phyloP scores from a whole-genome alignment of 2,888 invertebrate genomes.

The Leptinotarsa peninsularis region DNA sequence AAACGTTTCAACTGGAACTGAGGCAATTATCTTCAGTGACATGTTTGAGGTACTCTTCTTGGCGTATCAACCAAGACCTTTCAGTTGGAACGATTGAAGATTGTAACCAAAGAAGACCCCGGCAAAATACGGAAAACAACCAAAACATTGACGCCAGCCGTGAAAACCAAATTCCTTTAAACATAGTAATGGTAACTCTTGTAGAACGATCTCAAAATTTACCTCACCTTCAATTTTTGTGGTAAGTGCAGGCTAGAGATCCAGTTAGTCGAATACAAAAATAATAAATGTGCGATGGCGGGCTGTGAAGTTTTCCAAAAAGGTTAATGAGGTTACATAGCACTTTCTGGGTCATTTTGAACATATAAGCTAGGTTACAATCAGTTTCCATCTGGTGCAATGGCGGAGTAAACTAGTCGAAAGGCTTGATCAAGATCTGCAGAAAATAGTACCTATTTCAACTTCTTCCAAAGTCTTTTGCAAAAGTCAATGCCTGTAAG shows the following conservation, averaged over 20 bases:
- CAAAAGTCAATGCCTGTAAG: too few species aligned
- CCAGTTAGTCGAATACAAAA: constrained; percentile 6
- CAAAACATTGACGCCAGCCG: too few species aligned
- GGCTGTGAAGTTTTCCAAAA: constrained; percentile 46
- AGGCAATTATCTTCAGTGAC: too few species aligned
- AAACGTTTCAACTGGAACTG: too few species aligned
- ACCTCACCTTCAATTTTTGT: background rate
- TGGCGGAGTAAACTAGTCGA: background rate
- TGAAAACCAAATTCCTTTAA: too few species aligned
- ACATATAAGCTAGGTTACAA: background rate
- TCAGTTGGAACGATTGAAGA: too few species aligned
- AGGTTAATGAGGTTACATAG: constrained; percentile 5
- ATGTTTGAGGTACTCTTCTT: too few species aligned
- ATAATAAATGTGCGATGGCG: constrained; percentile 47
- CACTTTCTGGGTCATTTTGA: background rate
- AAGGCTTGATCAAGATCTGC: background rate
- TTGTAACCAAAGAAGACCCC: too few species aligned
- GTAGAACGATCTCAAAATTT: constrained; percentile 9
- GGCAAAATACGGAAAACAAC: too few species aligned
- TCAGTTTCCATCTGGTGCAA: background rate
- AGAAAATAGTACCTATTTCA: background rate
- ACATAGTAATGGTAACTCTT: background rate
- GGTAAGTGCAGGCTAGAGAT: background rate
- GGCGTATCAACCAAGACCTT: too few species aligned
- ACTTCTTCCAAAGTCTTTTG: background rate